These are phyloP conservation scores for Sphyrna mokarran DNA, from an alignment of 2,113 vertebrate genomes.

Conservation along the genomic window DNA sequence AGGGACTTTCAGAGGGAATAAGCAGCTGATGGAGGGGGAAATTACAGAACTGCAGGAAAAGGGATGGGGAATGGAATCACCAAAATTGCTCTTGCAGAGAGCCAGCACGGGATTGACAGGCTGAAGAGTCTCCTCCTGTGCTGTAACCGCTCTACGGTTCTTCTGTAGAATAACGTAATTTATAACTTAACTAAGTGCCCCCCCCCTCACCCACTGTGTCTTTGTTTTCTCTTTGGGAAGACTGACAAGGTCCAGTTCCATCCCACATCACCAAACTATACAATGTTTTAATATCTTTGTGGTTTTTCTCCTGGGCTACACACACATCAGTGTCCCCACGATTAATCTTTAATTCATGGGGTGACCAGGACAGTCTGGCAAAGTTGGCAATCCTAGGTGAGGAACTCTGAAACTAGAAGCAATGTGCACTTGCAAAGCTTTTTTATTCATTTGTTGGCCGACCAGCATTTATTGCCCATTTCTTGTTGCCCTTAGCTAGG, in stretches of 20 bases:
- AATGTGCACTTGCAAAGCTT: background rate
- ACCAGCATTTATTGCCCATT: too few relatives aligned
- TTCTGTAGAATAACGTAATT: background rate
- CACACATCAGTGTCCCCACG: too few relatives aligned
- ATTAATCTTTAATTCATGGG: background rate
- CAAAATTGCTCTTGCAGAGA: background rate
- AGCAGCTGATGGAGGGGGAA: too few relatives aligned
- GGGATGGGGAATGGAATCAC: background rate
- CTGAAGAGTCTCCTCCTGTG: background rate
- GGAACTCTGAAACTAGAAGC: background rate
- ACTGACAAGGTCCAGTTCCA: background rate
- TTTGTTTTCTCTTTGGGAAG: background rate
- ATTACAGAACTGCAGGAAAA: background rate
- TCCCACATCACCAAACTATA: background rate
- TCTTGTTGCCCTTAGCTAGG: too few relatives aligned
- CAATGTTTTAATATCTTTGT: background rate
- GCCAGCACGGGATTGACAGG: background rate
- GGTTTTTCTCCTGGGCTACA: background rate
- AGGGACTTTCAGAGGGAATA: too few relatives aligned
- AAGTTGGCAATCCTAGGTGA: background rate
- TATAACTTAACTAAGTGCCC: background rate
- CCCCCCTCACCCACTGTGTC: background rate
- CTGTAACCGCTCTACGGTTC: background rate
- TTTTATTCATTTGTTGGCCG: background rate
- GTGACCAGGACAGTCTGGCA: background rate